phyloP scores from a whole-genome alignment of 2,797 vertebrate genomes.

The Podarcis lilfordi region DNA sequence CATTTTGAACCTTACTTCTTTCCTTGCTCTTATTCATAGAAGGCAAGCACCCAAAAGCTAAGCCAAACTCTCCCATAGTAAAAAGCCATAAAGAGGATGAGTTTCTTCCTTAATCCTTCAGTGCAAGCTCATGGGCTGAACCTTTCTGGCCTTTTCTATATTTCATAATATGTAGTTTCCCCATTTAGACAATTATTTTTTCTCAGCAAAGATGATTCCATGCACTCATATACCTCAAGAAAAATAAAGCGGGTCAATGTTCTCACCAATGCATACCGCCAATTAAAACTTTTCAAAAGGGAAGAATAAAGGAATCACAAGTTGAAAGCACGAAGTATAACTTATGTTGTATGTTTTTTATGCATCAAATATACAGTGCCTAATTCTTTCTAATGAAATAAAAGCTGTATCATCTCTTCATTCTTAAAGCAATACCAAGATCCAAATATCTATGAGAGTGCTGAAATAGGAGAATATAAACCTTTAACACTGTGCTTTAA shows the following conservation, averaged over 20 bases:
- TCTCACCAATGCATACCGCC: slow-evolving; percentile 23
- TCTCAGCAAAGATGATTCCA: slow-evolving; percentile 19
- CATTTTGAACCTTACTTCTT: neutral
- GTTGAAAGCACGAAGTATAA: neutral
- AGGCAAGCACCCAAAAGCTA: neutral
- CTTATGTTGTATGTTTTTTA: neutral
- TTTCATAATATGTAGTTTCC: neutral
- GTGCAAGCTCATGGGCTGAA: no score
- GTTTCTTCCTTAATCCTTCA: neutral
- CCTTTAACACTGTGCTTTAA: slow-evolving; percentile 26
- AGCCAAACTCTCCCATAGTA: neutral
- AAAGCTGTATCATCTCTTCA: neutral
- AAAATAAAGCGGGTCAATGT: slow-evolving; percentile 32
- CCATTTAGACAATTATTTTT: neutral
- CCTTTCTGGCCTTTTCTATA: no score
- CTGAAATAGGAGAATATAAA: slow-evolving; percentile 48
- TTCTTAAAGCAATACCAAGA: neutral
- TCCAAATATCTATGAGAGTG: neutral
- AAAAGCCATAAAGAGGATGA: neutral
- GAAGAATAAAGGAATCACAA: neutral
- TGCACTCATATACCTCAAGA: neutral
- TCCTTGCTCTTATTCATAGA: neutral
- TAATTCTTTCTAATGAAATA: neutral
- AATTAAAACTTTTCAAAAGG: slow-evolving; percentile 32
- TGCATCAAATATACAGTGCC: neutral